Conservation (phyloP, 2,113 vertebrate genomes). For the Rhineura floridana region DNA sequence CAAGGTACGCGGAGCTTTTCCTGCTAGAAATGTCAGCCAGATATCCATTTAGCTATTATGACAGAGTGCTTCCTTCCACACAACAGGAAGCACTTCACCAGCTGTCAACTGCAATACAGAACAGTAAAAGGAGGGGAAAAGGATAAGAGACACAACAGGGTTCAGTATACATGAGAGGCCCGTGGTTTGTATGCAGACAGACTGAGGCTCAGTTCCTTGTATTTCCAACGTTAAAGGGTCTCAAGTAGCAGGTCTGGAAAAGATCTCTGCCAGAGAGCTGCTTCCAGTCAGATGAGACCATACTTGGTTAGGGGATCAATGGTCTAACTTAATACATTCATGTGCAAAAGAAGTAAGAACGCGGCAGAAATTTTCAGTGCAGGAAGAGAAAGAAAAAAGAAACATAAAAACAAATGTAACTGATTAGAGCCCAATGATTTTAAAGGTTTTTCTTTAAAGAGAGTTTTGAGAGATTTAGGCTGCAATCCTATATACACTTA, state of each 20-base stretch:
- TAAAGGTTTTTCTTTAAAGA: neutral
- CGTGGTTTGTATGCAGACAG: neutral
- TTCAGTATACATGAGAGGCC: neutral
- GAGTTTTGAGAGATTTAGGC: neutral
- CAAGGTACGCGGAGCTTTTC: conserved; percentile 18
- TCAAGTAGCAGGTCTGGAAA: neutral
- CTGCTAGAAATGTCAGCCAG: conserved; percentile 23
- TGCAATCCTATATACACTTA: neutral
- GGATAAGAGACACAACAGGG: neutral
- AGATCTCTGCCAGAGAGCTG: neutral
- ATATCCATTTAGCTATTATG: conserved; percentile 11
- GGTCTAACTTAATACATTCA: neutral
- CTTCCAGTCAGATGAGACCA: neutral
- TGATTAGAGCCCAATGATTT: rapidly evolving
- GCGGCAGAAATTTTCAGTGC: neutral
- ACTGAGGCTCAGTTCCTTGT: neutral
- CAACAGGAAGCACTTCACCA: conserved; percentile 14
- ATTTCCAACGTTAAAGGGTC: neutral
- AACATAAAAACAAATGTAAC: neutral
- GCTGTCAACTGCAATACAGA: conserved; percentile 19
- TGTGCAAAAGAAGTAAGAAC: neutral
- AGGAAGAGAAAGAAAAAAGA: neutral
- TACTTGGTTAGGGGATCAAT: neutral
- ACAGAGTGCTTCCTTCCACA: neutral
- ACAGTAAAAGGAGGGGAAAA: neutral